Evolutionary conservation across 1,140 invertebrate genomes (phyloP).

Genomic region (Aleiodes sp.): DNA sequence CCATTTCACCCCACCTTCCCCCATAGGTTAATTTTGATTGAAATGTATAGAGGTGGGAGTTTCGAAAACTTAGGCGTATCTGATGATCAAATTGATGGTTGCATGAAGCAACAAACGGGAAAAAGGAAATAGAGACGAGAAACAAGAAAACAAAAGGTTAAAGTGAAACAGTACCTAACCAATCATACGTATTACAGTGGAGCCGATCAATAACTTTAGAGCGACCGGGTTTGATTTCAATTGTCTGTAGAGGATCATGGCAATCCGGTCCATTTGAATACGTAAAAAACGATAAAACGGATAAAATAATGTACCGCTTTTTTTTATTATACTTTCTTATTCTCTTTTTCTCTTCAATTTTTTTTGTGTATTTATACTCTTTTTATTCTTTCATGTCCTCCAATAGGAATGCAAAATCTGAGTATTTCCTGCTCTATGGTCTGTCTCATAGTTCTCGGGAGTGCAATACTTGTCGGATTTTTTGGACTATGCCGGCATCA

Average conservation of each 20-base stretch:
- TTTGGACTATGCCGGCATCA: constrained; percentile 88
- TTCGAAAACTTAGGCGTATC: no score
- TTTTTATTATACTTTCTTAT: neutral
- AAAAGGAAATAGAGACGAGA: no score
- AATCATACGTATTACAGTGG: constrained; percentile 3
- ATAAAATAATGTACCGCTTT: neutral
- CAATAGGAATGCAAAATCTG: constrained; percentile 90
- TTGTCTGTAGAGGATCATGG: constrained; percentile 9
- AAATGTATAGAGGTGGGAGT: no score
- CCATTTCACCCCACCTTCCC: no score
- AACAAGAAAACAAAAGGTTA: neutral
- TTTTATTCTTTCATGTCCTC: constrained; percentile 43
- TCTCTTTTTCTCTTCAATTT: constrained; percentile 10
- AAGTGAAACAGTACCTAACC: neutral
- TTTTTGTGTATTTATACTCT: neutral
- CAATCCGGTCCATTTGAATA: constrained; percentile 16
- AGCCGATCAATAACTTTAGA: constrained; percentile 12
- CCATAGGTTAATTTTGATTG: no score
- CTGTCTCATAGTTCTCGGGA: constrained; percentile 85
- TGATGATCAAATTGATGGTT: no score
- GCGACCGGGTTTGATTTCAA: neutral
- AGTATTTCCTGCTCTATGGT: constrained; percentile 92
- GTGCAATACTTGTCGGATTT: constrained; percentile 82
- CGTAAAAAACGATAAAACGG: neutral
- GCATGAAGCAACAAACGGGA: no score